phyloP scores from a whole-genome alignment of 2,113 vertebrate species.

The Notechis scutatus region DNA sequence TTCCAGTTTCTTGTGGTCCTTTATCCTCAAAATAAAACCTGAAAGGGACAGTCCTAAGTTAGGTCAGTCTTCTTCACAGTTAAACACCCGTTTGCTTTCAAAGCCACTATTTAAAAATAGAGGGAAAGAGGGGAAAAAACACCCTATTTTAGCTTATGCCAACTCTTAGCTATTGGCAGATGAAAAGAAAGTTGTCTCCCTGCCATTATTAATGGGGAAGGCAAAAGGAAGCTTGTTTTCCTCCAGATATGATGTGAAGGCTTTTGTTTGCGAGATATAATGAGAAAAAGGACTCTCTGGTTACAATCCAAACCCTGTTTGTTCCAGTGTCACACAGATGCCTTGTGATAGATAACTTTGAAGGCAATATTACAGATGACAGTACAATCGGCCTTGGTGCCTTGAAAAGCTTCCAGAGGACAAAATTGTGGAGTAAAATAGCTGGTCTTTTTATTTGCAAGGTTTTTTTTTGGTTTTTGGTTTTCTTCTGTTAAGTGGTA shows the following conservation, averaged over 20 bases:
- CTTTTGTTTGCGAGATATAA: slow-evolving; percentile 11
- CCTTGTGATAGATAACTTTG: neutral
- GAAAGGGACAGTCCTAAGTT: neutral
- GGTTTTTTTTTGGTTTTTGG: neutral
- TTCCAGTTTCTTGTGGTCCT: neutral
- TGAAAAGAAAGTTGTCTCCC: neutral
- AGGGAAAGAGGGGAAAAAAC: neutral
- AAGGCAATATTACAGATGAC: neutral
- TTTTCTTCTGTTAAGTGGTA: neutral
- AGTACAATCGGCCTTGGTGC: neutral
- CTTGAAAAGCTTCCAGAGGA: neutral
- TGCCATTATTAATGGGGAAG: neutral
- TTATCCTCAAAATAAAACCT: neutral
- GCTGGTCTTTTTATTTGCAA: neutral
- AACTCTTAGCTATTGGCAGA: neutral
- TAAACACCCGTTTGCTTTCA: neutral
- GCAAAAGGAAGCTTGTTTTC: neutral
- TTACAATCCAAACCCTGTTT: neutral
- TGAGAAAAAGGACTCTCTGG: slow-evolving; percentile 7
- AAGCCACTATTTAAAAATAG: neutral
- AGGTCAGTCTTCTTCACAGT: neutral
- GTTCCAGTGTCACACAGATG: slow-evolving; percentile 1
- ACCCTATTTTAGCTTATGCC: neutral
- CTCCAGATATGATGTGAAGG: neutral
- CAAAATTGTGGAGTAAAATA: neutral